Evolutionary conservation across 2,113 vertebrate species (phyloP).

Genomic region (Pelmatolapia mariae): DNA sequence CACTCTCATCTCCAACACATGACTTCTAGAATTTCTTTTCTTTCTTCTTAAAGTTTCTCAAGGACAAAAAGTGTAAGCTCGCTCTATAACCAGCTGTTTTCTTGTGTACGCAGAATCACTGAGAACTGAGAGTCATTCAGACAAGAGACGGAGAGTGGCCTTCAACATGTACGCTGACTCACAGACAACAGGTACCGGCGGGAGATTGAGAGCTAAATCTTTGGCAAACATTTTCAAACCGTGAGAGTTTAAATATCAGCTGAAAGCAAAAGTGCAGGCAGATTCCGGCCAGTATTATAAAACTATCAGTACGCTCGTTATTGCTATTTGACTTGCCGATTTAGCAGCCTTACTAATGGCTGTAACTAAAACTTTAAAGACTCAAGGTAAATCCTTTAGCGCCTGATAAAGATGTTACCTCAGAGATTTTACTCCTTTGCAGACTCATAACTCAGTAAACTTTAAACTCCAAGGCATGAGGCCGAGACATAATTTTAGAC

Average conservation of each 20-base stretch:
- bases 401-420: neutral
- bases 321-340: neutral
- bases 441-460: neutral
- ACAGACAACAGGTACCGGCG: slow-evolving; percentile 54
- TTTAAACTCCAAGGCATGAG: neutral
- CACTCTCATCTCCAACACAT: neutral
- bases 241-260: neutral
- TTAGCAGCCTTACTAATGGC: neutral
- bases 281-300: fast-evolving
- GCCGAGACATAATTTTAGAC: neutral
- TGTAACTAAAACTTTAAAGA: neutral
- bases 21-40: neutral
- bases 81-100: neutral
- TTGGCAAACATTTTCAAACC: neutral
- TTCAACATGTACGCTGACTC: slow-evolving; percentile 55
- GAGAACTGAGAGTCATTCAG: slow-evolving; percentile 45
- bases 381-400: neutral
- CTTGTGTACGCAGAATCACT: slow-evolving; percentile 43
- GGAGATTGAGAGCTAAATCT: neutral
- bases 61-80: neutral
- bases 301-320: neutral
- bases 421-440: neutral
- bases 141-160: slow-evolving; percentile 45
- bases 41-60: neutral
- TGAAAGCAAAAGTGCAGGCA: neutral